These are phyloP conservation scores for Kryptolebias ocellatus DNA, from an alignment of 2,797 vertebrate genomes.

Conservation along the genomic window DNA sequence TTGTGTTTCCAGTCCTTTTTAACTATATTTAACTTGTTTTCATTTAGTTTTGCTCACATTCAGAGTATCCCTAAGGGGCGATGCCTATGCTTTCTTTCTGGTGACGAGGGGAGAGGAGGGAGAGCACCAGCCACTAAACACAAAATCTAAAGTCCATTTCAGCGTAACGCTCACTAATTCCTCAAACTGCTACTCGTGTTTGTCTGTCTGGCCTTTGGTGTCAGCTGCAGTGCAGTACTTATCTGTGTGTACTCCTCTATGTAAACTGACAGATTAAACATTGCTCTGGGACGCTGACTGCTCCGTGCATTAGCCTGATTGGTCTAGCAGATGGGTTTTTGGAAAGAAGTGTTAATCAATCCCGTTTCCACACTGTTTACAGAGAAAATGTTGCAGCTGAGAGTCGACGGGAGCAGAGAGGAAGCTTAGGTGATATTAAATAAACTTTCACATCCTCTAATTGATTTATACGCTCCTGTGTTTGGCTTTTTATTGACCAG, in stretches of 20 bases:
- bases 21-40: constrained; percentile 71
- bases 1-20: constrained; percentile 43
- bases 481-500: constrained; percentile 53
- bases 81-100: constrained; percentile 29
- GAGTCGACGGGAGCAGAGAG: constrained; percentile 17
- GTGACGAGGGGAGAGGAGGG: constrained; percentile 2
- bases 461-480: constrained; percentile 65
- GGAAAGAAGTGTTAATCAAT: constrained; percentile 63
- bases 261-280: constrained; percentile 63
- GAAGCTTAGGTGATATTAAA: constrained; percentile 45
- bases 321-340: constrained; percentile 57
- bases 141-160: constrained; percentile 52
- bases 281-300: constrained; percentile 48
- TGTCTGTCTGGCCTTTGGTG: constrained; percentile 14
- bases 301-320: constrained; percentile 55
- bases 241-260: constrained; percentile 46
- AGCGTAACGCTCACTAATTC: constrained; percentile 52
- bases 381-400: constrained; percentile 21
- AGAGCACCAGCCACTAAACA: constrained; percentile 49
- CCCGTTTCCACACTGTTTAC: constrained; percentile 48
- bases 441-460: constrained; percentile 61
- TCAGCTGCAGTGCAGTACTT: constrained; percentile 23
- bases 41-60: constrained; percentile 62
- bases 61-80: constrained; percentile 25
- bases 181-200: constrained; percentile 44